Evolutionary conservation across 2,797 vertebrate genomes (phyloP).

Genomic region (Protonibea diacanthus): DNA sequence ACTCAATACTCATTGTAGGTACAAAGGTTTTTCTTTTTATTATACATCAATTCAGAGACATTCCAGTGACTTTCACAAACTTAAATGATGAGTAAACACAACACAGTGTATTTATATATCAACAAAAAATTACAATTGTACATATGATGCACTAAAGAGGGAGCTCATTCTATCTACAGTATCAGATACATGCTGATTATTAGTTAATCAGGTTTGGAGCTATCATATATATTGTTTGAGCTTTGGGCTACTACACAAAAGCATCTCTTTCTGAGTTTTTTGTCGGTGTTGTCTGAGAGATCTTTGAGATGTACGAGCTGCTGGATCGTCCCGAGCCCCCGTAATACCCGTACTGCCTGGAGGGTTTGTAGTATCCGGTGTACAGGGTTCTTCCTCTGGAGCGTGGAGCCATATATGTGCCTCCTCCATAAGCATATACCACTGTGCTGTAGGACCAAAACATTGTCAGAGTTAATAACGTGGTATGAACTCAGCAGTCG

Average conservation of each 20-base stretch:
- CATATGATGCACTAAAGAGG: background rate
- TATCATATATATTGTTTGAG: background rate
- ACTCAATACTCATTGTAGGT: background rate
- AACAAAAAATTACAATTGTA: background rate
- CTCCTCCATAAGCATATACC: conserved; percentile 46
- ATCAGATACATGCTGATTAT: background rate
- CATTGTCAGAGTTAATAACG: background rate
- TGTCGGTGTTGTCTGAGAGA: conserved; percentile 67
- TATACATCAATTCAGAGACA: background rate
- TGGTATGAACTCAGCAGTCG: background rate
- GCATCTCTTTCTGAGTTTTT: conserved; percentile 79
- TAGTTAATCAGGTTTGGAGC: background rate
- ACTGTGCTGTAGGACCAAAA: conserved; percentile 53
- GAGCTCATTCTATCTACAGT: background rate
- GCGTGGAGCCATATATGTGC: conserved; percentile 65
- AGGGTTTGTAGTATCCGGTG: conserved; percentile 69
- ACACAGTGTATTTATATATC: conserved; percentile 15
- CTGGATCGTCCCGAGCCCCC: conserved; percentile 53
- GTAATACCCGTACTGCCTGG: conserved; percentile 64
- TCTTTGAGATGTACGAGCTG: conserved; percentile 72
- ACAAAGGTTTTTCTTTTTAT: conserved; percentile 10
- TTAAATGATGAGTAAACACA: conserved; percentile 40
- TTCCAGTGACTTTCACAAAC: conserved; percentile 9
- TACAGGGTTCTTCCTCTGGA: conserved; percentile 69
- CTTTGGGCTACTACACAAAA: conserved; percentile 78